Evolutionary conservation across 1,140 invertebrate species (phyloP), one percentile per base, ranked within the genome.

Genomic region (Microplitis mediator): DNA sequence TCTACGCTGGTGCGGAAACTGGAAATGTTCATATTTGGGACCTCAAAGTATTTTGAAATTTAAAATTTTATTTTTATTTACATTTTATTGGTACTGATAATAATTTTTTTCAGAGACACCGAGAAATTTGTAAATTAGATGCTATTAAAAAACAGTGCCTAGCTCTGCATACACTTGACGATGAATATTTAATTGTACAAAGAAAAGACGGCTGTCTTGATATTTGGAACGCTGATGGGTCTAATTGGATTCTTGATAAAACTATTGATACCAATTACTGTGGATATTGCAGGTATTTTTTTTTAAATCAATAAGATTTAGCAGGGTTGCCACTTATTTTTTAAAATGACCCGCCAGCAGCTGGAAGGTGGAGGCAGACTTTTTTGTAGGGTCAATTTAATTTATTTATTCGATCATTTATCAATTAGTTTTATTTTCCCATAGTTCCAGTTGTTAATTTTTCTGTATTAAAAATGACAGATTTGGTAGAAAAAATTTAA

Each of bases 21-120:
- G 92, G 92, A 73, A 89, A 86, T 79, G 88, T 93, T 76, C 90
- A 91, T 85, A 89, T 92, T 80, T 93, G 91, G 91, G 90, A 92
- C 85, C 87, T 93, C 81, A 90, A 91, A 86, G 92, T 93, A 87
- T 82, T 72, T 50, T 0, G 3, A 50, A 14, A 23, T 23, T 23
- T 23, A 0, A 23, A 23, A 23, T 23, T 23, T 23, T 23, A 23
- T 23, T 23, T 23, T 23, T 23, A n/a, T 23, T 2, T 23, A 2
- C 23, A 23, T 13, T 35, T 61, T 65, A 56, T 56, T 60, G 23
- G 16, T 65, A 58, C 35, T 58, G 68, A 60, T 56, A 51, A 0
- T 36, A 14, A 67, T 13, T 62, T 63, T 73, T 32, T 86, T 60
- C 82, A 92, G 91, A 91, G 89, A 75, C 91, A 91, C 80, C 84